A percentile compares a stretch with the other conserved stretches of the same genome.
phyloP scores from a whole-genome alignment of 2,113 vertebrate genomes.

The Puffinus mauretanicus region DNA sequence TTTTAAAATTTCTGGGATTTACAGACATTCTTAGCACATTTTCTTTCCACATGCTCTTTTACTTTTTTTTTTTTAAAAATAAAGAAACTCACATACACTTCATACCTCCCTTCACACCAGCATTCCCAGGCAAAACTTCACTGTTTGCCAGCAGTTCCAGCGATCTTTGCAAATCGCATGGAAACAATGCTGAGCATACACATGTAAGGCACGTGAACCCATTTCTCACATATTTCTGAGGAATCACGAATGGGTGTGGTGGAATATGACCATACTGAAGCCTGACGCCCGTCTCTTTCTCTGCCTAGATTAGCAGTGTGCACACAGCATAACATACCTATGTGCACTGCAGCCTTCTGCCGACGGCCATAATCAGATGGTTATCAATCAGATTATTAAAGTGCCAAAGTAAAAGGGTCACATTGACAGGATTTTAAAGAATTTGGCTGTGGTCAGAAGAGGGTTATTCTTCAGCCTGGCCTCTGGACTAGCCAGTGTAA shows the following conservation, averaged over 20 bases:
- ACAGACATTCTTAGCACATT: neutral
- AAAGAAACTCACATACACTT: neutral
- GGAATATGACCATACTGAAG: neutral
- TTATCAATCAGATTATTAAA: neutral
- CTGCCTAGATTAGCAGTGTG: neutral
- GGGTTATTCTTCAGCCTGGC: neutral
- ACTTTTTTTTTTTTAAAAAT: too few relatives aligned
- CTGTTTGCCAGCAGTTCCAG: neutral
- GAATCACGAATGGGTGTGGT: neutral
- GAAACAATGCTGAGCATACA: neutral
- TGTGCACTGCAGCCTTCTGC: neutral
- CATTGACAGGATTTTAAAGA: neutral
- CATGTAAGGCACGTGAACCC: accelerated
- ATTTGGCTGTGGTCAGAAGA: neutral
- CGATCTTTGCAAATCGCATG: neutral
- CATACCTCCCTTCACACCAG: neutral
- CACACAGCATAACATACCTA: neutral
- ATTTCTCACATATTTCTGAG: neutral
- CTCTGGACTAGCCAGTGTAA: neutral
- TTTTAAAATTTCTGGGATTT: too few relatives aligned
- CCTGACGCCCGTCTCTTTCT: neutral
- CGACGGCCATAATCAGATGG: accelerated
- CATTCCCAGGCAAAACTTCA: neutral
- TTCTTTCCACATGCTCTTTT: accelerated
- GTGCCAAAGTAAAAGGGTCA: neutral